Evolutionary conservation across 2,797 vertebrate genomes (phyloP).

Genomic region (Cephalopachus bancanus): DNA sequence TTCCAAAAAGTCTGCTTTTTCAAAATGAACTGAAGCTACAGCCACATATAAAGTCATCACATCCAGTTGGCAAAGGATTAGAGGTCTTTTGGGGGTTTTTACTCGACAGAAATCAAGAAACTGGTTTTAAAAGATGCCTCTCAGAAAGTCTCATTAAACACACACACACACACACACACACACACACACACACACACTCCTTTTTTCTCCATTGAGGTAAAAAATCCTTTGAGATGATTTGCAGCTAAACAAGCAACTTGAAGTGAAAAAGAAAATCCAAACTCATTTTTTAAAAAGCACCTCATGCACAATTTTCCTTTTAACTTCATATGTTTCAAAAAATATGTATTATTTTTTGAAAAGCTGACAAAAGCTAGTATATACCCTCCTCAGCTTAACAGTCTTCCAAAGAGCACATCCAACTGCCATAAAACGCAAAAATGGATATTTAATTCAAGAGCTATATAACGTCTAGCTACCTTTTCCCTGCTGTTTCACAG

Average conservation of each 20-base stretch:
- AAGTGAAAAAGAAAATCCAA: constrained; percentile 79
- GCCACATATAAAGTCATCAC: constrained; percentile 57
- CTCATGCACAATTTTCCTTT: constrained; percentile 73
- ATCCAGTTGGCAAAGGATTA: constrained; percentile 35
- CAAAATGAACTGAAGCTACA: constrained; percentile 62
- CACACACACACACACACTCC: background rate
- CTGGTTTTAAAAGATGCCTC: constrained; percentile 64
- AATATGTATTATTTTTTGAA: constrained; percentile 78
- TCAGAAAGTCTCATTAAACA: constrained; percentile 76
- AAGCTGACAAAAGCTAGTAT: constrained; percentile 87
- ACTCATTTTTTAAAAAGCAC: constrained; percentile 76
- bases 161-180: background rate
- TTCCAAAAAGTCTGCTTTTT: background rate
- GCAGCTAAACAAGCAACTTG: constrained; percentile 77
- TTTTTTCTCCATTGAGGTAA: constrained; percentile 71
- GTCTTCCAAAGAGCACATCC: constrained; percentile 86
- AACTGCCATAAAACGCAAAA: constrained; percentile 86
- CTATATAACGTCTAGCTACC: constrained; percentile 88
- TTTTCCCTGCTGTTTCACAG: constrained; percentile 89
- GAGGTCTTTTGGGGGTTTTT: constrained; percentile 26
- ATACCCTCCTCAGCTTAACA: constrained; percentile 84
- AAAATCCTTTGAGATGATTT: constrained; percentile 79
- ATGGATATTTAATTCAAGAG: constrained; percentile 90
- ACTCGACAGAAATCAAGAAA: constrained; percentile 57
- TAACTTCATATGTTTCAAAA: constrained; percentile 82